Evolutionary conservation across 2,888 invertebrate species (phyloP), one percentile per base, ranked within the genome.

Genomic region (Clunio marinus): DNA sequence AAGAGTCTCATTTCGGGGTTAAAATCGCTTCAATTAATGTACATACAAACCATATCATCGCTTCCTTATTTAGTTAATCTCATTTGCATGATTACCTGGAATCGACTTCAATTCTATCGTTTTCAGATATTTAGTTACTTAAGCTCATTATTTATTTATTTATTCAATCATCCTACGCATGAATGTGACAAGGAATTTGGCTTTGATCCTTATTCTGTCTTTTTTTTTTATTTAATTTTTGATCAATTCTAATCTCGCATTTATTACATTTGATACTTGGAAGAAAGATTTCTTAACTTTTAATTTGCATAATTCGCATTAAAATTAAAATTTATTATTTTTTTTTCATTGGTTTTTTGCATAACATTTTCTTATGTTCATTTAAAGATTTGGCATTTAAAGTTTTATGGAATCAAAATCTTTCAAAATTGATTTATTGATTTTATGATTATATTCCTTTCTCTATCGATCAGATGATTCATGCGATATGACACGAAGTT

Each of bases 401-500:
- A 51, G 17, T 51, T 51, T 17, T 17, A n/a, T n/a, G n/a, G n/a
- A n/a, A n/a, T n/a, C n/a, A n/a, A n/a, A n/a, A n/a, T n/a, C n/a
- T n/a, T n/a, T n/a, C n/a, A n/a, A n/a, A n/a, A n/a, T n/a, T n/a
- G n/a, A n/a, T n/a, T n/a, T n/a, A 51, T 51, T 51, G 8, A 8
- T 22, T 51, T 51, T 22, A 51, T 51, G n/a, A n/a, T n/a, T n/a
- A n/a, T 51, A 20, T 51, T 51, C 22, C 17, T 51, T 22, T 22
- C 20, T 22, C 51, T 22, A 51, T 51, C 22, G 2, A 37, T 59
- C 35, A 70, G 71, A 70, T 70, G 71, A 70, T 67, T 68, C 70
- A 58, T 69, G 59, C 58, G 79, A 78, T 74, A 75, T 77, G 74
- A 74, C 77, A 76, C 83, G 85, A 70, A 83, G 85, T 79, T 89